Base-by-base conservation (phyloP, 2,888 invertebrate genomes). In the Amblyteles armatorius region DNA sequence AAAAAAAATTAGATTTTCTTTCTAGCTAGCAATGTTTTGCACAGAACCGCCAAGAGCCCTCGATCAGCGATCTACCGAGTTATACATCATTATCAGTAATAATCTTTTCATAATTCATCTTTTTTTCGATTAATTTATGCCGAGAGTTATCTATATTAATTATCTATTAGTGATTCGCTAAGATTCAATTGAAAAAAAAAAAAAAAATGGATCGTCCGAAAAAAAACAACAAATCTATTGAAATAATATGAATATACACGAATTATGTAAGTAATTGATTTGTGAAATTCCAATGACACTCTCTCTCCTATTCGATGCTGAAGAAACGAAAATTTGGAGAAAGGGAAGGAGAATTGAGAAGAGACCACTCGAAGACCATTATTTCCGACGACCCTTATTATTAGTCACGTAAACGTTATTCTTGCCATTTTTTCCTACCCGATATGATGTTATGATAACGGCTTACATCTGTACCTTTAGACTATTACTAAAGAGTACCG, bases 71-170 rank as follows among this genome's bases (percentile, higher is more conserved):
- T 81, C 69, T 50, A 74, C 48, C 78, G 60, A 79, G 68, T 87
- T 86, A 85, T 26, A 57, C 80, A 85, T 82, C 73, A 80, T 85
- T 85, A 85, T 87, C 79, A 79, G 73, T 84, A 76, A 82, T 83
- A 60, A 69, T 83, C 77, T 60, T 57, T 69, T 19, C 83, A 67
- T 84, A 60, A 52, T 63, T 78, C 63, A 85, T 85, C 76, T 81
- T 84, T n/a, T 72, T 88, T 87, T 88, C 80, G 87, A 88, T 87
- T 90, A 89, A 90, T 90, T 89, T 88, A 88, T 88, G 89, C 88
- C 89, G 88, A 87, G 86, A 90, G 87, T 89, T 63, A 90, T 88
- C 88, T 88, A 90, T 89, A 79, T 71, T 72, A 60, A 87, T 84
- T 86, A 87, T 85, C 84, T 79, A 76, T 84, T 86, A 81, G 79